Evolutionary conservation across 2,113 vertebrate genomes (phyloP).

Genomic region (Nothobranchius furzeri): DNA sequence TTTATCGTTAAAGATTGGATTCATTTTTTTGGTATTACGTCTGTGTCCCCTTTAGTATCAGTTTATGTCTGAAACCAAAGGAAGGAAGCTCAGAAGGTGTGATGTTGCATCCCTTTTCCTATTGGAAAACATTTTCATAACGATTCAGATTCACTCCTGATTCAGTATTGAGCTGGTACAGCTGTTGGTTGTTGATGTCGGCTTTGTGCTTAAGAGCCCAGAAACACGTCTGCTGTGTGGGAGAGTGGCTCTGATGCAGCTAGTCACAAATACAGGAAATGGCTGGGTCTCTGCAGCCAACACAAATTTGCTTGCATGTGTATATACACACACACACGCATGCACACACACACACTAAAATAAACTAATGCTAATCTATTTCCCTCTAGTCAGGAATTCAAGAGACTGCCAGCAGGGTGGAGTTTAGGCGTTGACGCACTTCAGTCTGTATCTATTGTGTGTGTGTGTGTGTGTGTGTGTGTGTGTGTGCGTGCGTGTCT

Average conservation of each 20-base stretch:
- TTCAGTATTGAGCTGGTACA: neutral
- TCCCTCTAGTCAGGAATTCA: constrained; percentile 38
- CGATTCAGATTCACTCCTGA: too few species aligned
- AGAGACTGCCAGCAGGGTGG: constrained; percentile 45
- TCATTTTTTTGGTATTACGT: too few species aligned
- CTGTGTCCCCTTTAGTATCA: too few species aligned
- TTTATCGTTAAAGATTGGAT: too few species aligned
- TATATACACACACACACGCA: neutral
- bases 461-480: constrained; percentile 4
- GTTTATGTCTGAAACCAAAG: too few species aligned
- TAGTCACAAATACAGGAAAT: constrained; percentile 55
- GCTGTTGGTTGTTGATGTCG: neutral
- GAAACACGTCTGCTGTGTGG: constrained; percentile 3
- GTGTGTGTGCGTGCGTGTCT: too few species aligned
- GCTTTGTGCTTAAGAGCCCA: neutral
- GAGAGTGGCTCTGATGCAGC: constrained; percentile 25
- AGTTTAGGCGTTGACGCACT: constrained; percentile 41
- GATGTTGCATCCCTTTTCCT: too few species aligned
- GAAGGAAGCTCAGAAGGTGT: too few species aligned
- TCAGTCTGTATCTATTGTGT: constrained; percentile 38
- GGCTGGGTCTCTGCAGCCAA: constrained; percentile 36
- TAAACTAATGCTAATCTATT: constrained; percentile 38
- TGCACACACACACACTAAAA: constrained; percentile 14
- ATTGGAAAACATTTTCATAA: too few species aligned
- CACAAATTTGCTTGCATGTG: constrained; percentile 29